Evolutionary conservation across 2,797 vertebrate genomes (phyloP), one percentile per base, ranked within the genome.

Genomic region (Sebastes trivittatus): DNA sequence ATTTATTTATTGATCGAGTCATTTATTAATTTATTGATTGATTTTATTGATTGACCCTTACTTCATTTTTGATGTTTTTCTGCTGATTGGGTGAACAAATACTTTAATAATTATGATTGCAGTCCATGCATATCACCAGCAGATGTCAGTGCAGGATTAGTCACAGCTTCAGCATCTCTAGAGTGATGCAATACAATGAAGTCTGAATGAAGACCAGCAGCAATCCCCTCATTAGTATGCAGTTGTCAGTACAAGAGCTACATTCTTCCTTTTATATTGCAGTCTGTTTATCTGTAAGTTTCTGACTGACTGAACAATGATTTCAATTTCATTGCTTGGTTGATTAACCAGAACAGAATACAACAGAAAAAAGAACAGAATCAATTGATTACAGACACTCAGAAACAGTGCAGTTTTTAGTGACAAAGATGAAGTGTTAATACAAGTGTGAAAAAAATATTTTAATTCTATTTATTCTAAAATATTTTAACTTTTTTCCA

Each of bases 131-230:
- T 6, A 0, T 49, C 0, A 25, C 86, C 88, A 83, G 67, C 36
- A 89, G 89, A 22, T 71, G 87, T 77, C 90, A 84, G 75, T 80
- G 59, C 42, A 78, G 64, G 68, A 80, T 69, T 1, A 74, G 14
- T 63, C 6, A 23, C 49, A 25, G 64, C 10, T 23, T 42, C 34
- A 38, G 29, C 3, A 20, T 18, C 65, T 27, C 2, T 6, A 34
- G 1, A 25, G n/a, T 75, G 81, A 82, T 7, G 84, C 77, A 64
- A 85, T 86, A 65, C 59, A 55, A 6, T 32, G 8, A 55, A 49
- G 61, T 22, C 5, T 20, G 2, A 22, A 36, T 46, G 20, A 38
- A 30, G 4, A 23, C 18, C 2, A 55, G 3, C 7, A 42, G n/a
- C 25, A 36, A 20, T 46, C 30, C 2, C 2, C 42, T 6, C 2